Base-by-base conservation (phyloP, 2,113 vertebrate genomes). In the Ardeotis arabs region DNA sequence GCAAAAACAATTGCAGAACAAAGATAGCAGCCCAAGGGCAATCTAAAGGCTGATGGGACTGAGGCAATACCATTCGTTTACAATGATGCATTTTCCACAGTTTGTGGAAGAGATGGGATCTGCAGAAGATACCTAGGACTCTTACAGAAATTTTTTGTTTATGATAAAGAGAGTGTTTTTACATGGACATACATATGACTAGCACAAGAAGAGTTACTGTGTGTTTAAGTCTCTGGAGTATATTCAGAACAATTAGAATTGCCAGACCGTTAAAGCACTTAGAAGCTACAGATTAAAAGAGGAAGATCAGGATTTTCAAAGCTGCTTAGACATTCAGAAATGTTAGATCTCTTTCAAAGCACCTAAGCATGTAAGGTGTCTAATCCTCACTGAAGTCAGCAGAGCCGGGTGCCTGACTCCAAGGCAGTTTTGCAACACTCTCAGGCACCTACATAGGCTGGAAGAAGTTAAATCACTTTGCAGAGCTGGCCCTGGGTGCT, bases 261-360 rank as follows among this genome's bases (percentile, higher is more conserved):
- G 53, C 69, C 73, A 95, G 93, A 87, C 69, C 1, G 0, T 55
- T 74, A 76, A 70, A 93, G 25, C 53, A 66, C 41, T 89, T 41
- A 72, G 64, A 93, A 93, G 77, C 49, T 66, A 64, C 78, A 90
- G 35, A 92, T 88, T 72, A 87, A 63, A 86, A 70, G 76, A 58
- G 20, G 56, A 76, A 79, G 69, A 87, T 89, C 64, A 88, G 41
- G 72, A 93, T 86, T 91, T 94, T 87, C 87, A 84, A 88, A 90
- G 76, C 44, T 87, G 24, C 50, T 95, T 68, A 94, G 86, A 90
- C 80, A 86, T 84, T 94, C 84, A 93, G 69, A 90, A 81, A 37
- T 7, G 3, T 86, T 35, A 92, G 86, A 81, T 64, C 69, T 53
- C 86, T 87, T 93, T 89, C 73, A 96, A 94, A 95, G 76, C 58